Base-by-base conservation (phyloP, 2,113 vertebrate species). In the Macaca nemestrina region DNA sequence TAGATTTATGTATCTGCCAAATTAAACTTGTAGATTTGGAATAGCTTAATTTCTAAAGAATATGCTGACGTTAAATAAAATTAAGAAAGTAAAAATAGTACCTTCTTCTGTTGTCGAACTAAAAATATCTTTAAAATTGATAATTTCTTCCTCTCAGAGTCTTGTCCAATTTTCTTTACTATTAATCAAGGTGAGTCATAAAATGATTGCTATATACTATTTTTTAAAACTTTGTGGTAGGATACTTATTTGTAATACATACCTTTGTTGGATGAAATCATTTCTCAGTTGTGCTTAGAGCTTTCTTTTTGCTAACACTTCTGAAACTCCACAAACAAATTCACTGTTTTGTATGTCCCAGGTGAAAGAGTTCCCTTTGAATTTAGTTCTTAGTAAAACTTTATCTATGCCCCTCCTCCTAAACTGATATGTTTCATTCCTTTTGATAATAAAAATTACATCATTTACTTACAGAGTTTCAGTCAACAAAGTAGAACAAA, bases 11-110 rank as follows among this genome's bases (percentile, higher is more conserved):
- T 78, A 35, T 81, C 52, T 38, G 43, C 68, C 32, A 78, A 70
- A 50, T 50, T 93, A 61, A 64, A 83, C 40, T 89, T 83, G 10
- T 76, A 87, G 45, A 57, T 14, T 57, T 35, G 43, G 35, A 86
- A 11, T 45, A 88, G 17, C 76, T 88, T 82, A 92, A 75, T 88
- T 88, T 93, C 48, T 89, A 52, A 86, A 81, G 35, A 90, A 64
- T 67, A 27, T n/a, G n/a, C 50, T 92, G 20, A 40, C 64, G 48
- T 55, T 52, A 52, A 86, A 50, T 94, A 35, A 32, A 64, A 50
- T 72, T 57, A 84, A 45, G 68, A 79, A 17, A 80, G 78, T 87
- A 70, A 35, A 25, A 79, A 30, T 8, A n/a, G 7, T 16, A 43
- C 30, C 38, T 78, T 67, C 79, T 78, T 72, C 59, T 35, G 27